Evolutionary conservation across 2,888 invertebrate genomes (phyloP), one percentile per base, ranked within the genome.

Genomic region (Alloplasta piceator): DNA sequence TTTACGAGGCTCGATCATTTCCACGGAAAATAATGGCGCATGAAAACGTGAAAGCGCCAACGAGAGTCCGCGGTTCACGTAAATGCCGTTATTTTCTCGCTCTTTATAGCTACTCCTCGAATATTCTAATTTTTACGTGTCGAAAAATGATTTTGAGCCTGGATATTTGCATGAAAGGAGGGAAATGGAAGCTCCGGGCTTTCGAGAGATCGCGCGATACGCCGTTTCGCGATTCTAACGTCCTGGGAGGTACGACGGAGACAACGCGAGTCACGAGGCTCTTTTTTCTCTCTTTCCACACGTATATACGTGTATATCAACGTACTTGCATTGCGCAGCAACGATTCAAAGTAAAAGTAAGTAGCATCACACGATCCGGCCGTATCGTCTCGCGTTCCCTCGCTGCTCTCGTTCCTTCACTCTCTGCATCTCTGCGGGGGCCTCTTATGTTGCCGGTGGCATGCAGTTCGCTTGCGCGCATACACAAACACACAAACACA

Each of bases 281-380:
- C 43, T 36, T 60, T 52, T 77, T 64, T 72, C 52, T 66, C 36
- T 43, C 52, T 64, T 38, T 46, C 64, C 36, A n/a, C 5, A 48
- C 48, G 48, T 5, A 12, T 26, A 26, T 26, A 7, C 52, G 52
- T 12, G 52, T 14, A 52, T 14, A 52, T 7, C 52, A 52, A 26
- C 26, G 26, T 26, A 14, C 14, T 52, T 14, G 43, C 26, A 26
- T 26, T 52, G 12, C 52, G 6, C 43, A 43, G 52, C 39, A 74
- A 14, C 55, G 68, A 52, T 70, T 81, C 80, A 81, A 85, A 85
- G 85, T 85, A 85, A 85, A 85, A 85, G 84, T 85, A 70, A 83
- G 84, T 84, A 81, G 82, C 84, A 83, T 85, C 83, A 82, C 84
- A 85, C 80, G 84, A 84, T 85, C 82, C 63, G 60, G 56, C 60